These are phyloP conservation scores for Siderastrea radians DNA, from an alignment of 92 coral and sea anemone genomes.

Conservation along the genomic window DNA sequence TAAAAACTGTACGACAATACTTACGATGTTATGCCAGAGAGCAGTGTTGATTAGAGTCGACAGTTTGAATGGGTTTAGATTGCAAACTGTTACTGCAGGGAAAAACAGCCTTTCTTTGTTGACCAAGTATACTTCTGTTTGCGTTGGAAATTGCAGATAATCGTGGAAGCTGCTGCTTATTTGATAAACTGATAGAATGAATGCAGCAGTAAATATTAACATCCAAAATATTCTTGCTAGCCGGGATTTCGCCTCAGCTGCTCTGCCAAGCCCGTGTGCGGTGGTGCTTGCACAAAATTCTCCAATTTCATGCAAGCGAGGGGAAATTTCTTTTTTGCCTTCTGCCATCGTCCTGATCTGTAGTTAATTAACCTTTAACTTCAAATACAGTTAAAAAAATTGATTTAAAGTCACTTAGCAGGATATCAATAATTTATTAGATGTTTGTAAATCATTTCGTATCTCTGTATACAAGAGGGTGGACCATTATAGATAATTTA, in stretches of 20 bases:
- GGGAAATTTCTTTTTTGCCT: too few species aligned
- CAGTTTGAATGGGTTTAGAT: conserved; percentile 14
- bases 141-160: neutral
- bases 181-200: neutral
- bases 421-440: too few species aligned
- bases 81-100: conserved; percentile 28
- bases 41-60: neutral
- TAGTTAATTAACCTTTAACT: too few species aligned
- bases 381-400: too few species aligned
- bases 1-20: neutral
- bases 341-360: neutral
- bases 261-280: conserved; percentile 14
- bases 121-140: neutral
- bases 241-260: conserved; percentile 16
- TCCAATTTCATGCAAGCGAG: neutral
- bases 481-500: too few species aligned
- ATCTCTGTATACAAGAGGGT: too few species aligned
- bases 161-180: neutral
- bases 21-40: neutral
- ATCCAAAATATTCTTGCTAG: conserved; percentile 11
- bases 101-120: conserved; percentile 3
- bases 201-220: conserved; percentile 5
- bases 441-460: too few species aligned
- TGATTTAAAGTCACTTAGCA: too few species aligned
- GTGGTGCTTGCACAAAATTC: conserved; percentile 14